phyloP scores from a whole-genome alignment of 1,140 invertebrate species.

The Oppia nitens region DNA sequence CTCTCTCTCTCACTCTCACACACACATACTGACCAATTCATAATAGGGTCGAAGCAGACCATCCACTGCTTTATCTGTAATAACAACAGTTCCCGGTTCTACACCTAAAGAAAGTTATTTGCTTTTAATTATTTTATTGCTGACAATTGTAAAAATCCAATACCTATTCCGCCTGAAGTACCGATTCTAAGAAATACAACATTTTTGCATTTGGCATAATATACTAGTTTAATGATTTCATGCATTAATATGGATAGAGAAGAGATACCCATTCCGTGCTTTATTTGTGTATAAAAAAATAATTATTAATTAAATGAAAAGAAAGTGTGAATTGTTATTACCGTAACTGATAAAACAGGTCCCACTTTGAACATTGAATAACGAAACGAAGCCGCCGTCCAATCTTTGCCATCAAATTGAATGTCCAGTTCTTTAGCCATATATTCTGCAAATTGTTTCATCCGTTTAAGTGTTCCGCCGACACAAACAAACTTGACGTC shows the following conservation, averaged over 20 bases:
- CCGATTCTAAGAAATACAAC: constrained; percentile 81
- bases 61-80: constrained; percentile 70
- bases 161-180: constrained; percentile 77
- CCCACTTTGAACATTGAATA: constrained; percentile 97
- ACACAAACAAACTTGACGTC: constrained; percentile 96
- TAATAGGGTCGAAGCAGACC: constrained; percentile 50
- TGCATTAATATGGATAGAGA: constrained; percentile 79
- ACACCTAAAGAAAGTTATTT: constrained; percentile 27
- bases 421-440: constrained; percentile 76
- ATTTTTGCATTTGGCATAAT: constrained; percentile 68
- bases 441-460: constrained; percentile 78
- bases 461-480: constrained; percentile 85
- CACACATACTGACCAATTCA: constrained; percentile 35
- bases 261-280: constrained; percentile 88
- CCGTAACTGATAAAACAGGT: constrained; percentile 74
- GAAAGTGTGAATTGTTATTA: constrained; percentile 39
- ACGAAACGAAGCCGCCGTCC: constrained; percentile 75
- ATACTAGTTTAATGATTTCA: constrained; percentile 82
- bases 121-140: background rate
- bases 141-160: constrained; percentile 10
- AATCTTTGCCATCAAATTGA: constrained; percentile 68
- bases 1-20: constrained; percentile 2
- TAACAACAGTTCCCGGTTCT: constrained; percentile 69
- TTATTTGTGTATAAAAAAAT: constrained; percentile 16
- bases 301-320: background rate